Conservation (phyloP, 2,113 vertebrate species). For the Sorex araneus region DNA sequence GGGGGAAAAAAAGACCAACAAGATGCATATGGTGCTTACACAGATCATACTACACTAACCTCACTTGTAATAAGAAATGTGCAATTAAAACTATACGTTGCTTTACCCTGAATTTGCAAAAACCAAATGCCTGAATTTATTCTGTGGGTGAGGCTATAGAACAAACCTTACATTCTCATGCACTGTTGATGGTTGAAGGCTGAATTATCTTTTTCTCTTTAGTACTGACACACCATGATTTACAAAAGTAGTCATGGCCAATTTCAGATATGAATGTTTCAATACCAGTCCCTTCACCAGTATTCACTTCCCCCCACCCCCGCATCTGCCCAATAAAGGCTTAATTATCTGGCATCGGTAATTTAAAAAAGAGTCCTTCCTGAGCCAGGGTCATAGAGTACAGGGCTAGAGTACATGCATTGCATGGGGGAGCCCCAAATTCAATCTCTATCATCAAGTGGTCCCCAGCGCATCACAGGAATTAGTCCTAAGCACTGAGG, state of each 20-base stretch:
- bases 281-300: too few relatives aligned
- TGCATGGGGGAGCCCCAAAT: too few relatives aligned
- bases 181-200: conserved; percentile 8
- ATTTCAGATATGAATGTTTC: too few relatives aligned
- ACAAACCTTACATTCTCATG: neutral
- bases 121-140: neutral
- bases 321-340: neutral
- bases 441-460: too few relatives aligned
- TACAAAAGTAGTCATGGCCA: too few relatives aligned
- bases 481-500: too few relatives aligned
- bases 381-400: too few relatives aligned
- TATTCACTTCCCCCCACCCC: too few relatives aligned
- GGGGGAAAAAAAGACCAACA: neutral
- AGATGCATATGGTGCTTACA: neutral
- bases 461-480: too few relatives aligned
- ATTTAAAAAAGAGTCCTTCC: conserved; percentile 19
- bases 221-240: too few relatives aligned
- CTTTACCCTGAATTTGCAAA: conserved; percentile 5
- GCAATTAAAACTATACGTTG: conserved; percentile 23
- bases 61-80: conserved; percentile 38
- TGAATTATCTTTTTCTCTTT: too few relatives aligned
- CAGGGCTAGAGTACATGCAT: too few relatives aligned
- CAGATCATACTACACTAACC: neutral
- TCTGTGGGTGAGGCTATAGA: neutral
- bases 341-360: conserved; percentile 33